These are phyloP conservation scores for Trinorchestia longiramus DNA, from an alignment of 1,140 invertebrate species.

Conservation along the genomic window DNA sequence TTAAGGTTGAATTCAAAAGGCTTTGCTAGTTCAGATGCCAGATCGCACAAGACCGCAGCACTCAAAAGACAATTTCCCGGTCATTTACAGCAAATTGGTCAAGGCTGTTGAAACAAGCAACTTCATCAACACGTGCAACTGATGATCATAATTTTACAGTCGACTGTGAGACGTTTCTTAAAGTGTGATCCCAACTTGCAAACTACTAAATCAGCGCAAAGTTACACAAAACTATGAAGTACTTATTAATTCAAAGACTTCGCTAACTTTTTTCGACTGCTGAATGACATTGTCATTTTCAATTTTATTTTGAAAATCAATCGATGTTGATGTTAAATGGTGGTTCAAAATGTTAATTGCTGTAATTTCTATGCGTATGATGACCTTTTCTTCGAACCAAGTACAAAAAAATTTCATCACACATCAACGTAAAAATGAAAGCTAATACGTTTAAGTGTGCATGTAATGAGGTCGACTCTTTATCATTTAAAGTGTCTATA, in stretches of 20 bases:
- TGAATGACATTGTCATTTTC: neutral
- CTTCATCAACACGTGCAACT: neutral
- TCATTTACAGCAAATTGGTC: neutral
- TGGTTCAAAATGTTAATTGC: no score
- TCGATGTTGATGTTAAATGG: no score
- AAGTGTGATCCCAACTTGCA: neutral
- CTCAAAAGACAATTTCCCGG: neutral
- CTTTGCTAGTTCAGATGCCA: neutral
- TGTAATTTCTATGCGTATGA: no score
- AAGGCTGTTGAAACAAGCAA: neutral
- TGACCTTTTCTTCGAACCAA: no score
- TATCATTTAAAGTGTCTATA: no score
- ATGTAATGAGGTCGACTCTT: no score
- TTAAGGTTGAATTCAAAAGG: neutral
- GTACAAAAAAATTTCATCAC: no score
- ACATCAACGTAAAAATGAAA: no score
- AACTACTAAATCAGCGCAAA: neutral
- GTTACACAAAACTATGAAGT: neutral
- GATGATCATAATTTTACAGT: neutral
- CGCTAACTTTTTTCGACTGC: neutral
- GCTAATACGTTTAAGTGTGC: no score
- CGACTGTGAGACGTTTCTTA: neutral
- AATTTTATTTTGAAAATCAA: no score
- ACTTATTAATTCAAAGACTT: neutral
- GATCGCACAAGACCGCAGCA: neutral